phyloP scores from a whole-genome alignment of 2,888 invertebrate genomes.

The Thera obeliscata region DNA sequence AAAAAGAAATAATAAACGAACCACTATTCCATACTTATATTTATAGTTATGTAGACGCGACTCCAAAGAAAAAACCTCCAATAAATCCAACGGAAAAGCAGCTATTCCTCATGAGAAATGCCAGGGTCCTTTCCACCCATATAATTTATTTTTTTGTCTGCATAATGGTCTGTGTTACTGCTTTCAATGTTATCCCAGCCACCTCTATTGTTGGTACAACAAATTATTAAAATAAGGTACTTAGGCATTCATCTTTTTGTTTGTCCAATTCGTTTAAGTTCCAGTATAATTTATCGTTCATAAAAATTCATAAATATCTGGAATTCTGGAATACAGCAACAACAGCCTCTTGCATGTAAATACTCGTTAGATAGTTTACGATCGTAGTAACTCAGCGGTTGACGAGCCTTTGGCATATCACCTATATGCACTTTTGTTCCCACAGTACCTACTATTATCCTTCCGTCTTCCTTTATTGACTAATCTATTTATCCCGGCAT shows the following conservation, averaged over 20 bases:
- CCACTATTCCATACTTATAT: slow-evolving; percentile 17
- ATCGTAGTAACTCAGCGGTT: slow-evolving; percentile 9
- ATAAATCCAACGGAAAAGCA: slow-evolving; percentile 90
- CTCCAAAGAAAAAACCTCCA: slow-evolving; percentile 93
- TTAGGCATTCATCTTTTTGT: not conserved
- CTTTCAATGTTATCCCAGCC: too few relatives aligned
- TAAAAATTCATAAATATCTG: slow-evolving; percentile 8
- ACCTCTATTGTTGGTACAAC: too few relatives aligned
- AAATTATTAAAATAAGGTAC: too few relatives aligned
- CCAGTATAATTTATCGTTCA: slow-evolving; percentile 1
- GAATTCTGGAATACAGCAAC: not conserved
- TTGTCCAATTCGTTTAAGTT: not conserved
- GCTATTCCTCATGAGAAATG: slow-evolving; percentile 86
- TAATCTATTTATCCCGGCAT: not conserved
- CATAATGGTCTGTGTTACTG: too few relatives aligned
- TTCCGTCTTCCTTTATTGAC: not conserved
- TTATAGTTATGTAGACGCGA: slow-evolving; percentile 82
- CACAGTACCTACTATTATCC: not conserved
- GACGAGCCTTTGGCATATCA: too few relatives aligned
- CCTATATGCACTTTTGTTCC: not conserved
- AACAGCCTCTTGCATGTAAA: not conserved
- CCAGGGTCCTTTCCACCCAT: slow-evolving; percentile 88
- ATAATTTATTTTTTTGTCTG: too few relatives aligned
- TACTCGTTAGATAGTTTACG: slow-evolving; percentile 7
- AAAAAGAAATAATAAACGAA: slow-evolving; percentile 3